These are phyloP conservation scores for Bubo blakistoni DNA, from an alignment of 2,113 vertebrate species.

Conservation along the genomic window DNA sequence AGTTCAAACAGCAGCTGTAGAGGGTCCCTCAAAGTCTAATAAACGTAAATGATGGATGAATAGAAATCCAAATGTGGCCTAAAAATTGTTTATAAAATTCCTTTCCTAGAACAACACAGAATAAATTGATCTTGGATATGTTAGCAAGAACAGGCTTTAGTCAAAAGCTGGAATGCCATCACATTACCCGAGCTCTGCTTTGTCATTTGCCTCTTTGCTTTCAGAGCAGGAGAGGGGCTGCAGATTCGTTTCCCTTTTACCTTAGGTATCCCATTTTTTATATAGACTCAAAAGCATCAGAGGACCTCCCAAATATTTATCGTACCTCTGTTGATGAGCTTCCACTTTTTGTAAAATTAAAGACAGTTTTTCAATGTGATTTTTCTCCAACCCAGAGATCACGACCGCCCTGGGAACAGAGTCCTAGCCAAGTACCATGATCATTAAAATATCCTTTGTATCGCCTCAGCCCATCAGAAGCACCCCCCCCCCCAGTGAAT, in stretches of 20 bases:
- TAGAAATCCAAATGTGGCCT: slow-evolving; percentile 9
- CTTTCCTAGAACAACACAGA: background rate
- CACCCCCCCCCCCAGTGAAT: background rate
- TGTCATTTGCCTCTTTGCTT: background rate
- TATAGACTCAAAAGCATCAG: background rate
- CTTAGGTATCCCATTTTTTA: background rate
- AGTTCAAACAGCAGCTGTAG: slow-evolving; percentile 33
- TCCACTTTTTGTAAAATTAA: background rate
- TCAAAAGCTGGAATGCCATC: background rate
- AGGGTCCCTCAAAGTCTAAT: slow-evolving; percentile 49
- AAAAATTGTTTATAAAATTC: slow-evolving; percentile 1
- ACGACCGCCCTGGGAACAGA: background rate
- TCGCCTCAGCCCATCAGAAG: background rate
- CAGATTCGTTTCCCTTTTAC: background rate
- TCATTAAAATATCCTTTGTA: slow-evolving; percentile 35
- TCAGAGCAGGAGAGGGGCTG: background rate
- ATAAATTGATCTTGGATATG: background rate
- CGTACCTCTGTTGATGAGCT: background rate
- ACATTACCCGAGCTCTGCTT: background rate
- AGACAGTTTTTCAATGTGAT: background rate
- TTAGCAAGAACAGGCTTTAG: background rate
- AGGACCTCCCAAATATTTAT: background rate
- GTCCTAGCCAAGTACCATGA: background rate
- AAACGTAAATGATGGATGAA: slow-evolving; percentile 46
- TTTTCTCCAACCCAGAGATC: background rate